Conservation (phyloP, 2,797 vertebrate species). For the Staurois parvus region DNA sequence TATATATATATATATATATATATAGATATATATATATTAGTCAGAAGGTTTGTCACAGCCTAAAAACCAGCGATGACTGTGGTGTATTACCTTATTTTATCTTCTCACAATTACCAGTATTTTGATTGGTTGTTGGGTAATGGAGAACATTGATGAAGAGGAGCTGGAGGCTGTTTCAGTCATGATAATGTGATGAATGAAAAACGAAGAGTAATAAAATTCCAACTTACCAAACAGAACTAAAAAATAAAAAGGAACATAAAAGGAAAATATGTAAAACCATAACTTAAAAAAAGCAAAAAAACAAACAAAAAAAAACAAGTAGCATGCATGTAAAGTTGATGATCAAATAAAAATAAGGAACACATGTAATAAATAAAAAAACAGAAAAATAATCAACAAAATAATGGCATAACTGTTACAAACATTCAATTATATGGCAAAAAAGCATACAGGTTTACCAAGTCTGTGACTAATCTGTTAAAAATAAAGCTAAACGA, state of each 20-base stretch:
- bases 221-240: slow-evolving; percentile 99
- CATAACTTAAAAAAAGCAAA: slow-evolving; percentile 79
- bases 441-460: too few species aligned
- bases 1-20: too few species aligned
- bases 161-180: slow-evolving; percentile 90
- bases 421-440: not conserved
- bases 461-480: too few species aligned
- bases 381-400: slow-evolving; percentile 15
- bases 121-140: slow-evolving; percentile 90
- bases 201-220: slow-evolving; percentile 94
- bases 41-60: slow-evolving; percentile 54
- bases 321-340: slow-evolving; percentile 62
- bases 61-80: slow-evolving; percentile 66
- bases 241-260: slow-evolving; percentile 86
- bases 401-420: not conserved
- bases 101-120: slow-evolving; percentile 86
- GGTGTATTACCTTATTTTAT: slow-evolving; percentile 78
- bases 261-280: slow-evolving; percentile 87
- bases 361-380: slow-evolving; percentile 59
- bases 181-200: slow-evolving; percentile 91
- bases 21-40: not conserved
- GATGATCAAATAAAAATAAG: slow-evolving; percentile 57
- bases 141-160: slow-evolving; percentile 88
- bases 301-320: slow-evolving; percentile 68
- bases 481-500: not conserved